phyloP scores from a whole-genome alignment of 2,888 invertebrate species.

The Oegoconia quadripuncta region DNA sequence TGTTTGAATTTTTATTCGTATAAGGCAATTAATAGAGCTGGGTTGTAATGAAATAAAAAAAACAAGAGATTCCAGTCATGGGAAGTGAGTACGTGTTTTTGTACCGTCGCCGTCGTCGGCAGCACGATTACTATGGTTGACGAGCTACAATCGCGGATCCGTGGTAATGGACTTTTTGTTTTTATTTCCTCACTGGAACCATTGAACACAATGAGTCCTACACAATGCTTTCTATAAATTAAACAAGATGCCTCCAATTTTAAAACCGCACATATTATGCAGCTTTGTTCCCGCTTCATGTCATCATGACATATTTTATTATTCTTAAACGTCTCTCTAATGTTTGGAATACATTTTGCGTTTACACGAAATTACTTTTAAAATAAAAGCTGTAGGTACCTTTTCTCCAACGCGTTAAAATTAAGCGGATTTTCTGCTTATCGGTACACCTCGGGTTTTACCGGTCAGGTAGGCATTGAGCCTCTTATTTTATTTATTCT shows the following conservation, averaged over 20 bases:
- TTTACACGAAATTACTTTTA: too few species aligned
- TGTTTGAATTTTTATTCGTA: slow-evolving; percentile 1
- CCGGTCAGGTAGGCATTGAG: slow-evolving; percentile 23
- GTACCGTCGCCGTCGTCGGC: slow-evolving; percentile 36
- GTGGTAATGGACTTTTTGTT: slow-evolving; percentile 54
- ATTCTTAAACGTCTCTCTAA: too few species aligned
- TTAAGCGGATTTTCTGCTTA: slow-evolving; percentile 22
- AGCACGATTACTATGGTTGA: slow-evolving; percentile 43
- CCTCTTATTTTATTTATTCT: slow-evolving; percentile 12
- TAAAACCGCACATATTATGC: background rate
- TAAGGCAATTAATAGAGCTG: slow-evolving; percentile 13
- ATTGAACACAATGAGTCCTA: slow-evolving; percentile 29
- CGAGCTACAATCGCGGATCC: slow-evolving; percentile 48
- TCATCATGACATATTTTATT: too few species aligned
- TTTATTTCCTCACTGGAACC: slow-evolving; percentile 54
- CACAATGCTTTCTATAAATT: slow-evolving; percentile 11
- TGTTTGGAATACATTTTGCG: too few species aligned
- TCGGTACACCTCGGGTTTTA: slow-evolving; percentile 28
- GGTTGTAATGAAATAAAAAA: slow-evolving; percentile 21
- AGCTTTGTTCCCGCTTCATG: too few species aligned
- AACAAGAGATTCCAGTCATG: slow-evolving; percentile 59
- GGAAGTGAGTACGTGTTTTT: slow-evolving; percentile 67
- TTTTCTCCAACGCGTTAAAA: slow-evolving; percentile 19
- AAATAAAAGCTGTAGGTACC: background rate
- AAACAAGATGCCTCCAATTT: slow-evolving; percentile 5